These are phyloP conservation scores for Drosophila falleni DNA, from an alignment of 2,888 invertebrate species.

Conservation along the genomic window DNA sequence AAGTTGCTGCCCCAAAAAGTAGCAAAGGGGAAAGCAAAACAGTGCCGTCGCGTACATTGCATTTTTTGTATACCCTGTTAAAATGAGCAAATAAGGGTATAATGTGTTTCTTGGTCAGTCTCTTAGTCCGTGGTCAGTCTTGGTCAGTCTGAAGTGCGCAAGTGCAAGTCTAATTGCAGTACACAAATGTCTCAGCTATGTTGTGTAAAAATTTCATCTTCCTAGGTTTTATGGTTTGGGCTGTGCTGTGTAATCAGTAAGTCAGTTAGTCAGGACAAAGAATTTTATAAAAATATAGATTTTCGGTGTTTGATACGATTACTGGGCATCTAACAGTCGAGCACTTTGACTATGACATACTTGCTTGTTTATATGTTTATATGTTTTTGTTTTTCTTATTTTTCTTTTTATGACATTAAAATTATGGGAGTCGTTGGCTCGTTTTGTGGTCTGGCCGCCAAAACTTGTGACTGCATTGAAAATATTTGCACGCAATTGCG, in stretches of 20 bases:
- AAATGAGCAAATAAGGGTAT: too few species aligned
- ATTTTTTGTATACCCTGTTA: constrained; percentile 13
- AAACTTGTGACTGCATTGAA: constrained; percentile 73
- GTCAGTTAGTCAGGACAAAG: too few species aligned
- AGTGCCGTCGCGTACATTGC: constrained; percentile 23
- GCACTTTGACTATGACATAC: neutral
- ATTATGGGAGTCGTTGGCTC: constrained; percentile 70
- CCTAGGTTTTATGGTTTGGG: too few species aligned
- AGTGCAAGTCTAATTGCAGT: too few species aligned
- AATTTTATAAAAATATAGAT: too few species aligned
- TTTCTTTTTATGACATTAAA: constrained; percentile 82
- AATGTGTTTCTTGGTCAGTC: too few species aligned
- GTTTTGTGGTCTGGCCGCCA: constrained; percentile 52
- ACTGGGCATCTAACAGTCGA: neutral
- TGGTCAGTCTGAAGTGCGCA: too few species aligned
- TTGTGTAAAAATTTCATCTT: too few species aligned
- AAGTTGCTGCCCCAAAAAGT: neutral
- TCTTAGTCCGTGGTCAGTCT: too few species aligned
- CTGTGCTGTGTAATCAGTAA: too few species aligned
- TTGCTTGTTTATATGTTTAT: constrained; percentile 20
- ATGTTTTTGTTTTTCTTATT: constrained; percentile 13
- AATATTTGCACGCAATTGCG: constrained; percentile 82
- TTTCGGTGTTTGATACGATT: too few species aligned
- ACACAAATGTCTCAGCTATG: too few species aligned
- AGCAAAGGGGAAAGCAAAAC: neutral